Evolutionary conservation across 2,888 invertebrate genomes (phyloP), one percentile per base, ranked within the genome.

Genomic region (Caenorhabditis japonica): DNA sequence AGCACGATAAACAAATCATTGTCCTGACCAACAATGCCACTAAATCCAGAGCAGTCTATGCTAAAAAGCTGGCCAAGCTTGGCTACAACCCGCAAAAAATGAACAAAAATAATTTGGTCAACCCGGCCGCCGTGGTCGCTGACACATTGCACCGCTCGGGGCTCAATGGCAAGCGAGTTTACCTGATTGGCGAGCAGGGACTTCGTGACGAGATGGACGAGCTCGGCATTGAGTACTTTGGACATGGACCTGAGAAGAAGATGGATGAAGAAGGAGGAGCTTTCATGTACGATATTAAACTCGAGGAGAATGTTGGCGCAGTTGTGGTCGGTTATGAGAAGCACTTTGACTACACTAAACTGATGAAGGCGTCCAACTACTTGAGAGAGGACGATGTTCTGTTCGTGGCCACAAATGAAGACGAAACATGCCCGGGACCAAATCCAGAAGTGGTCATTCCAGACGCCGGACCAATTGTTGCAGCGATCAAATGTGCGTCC

Each of bases 261-360:
- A 78, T 81, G 38, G 12, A 76, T 70, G 68, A 69, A 62, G 47
- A 60, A 12, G 61, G 55, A 53, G 71, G 73, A 43, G 82, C 85
- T 44, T 86, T 86, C 64, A 80, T 85, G 64, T 86, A 82, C 76
- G 83, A 85, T 62, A 78, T 86, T 58, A 79, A 83, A n/a, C 73
- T 86, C 38, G 83, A 84, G 46, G 80, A 82, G 52, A 71, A 90
- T 87, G 88, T 97, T 21, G 94, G 94, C 0, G 97, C 96, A 39
- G 97, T 99, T 0, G 91, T 97, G 23, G 94, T 97, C 38, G 97
- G 96, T 2, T 96, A 95, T 88, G 97, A 99, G 89, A 92, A 93
- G 75, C 92, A 95, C 88, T 92, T 97, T 85, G 94, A 93, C 87
- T 95, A 93, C 88, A 91, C 92, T 0, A 97, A 97, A 90, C 91